phyloP scores from a whole-genome alignment of 2,113 vertebrate species.

The Galbula dea region DNA sequence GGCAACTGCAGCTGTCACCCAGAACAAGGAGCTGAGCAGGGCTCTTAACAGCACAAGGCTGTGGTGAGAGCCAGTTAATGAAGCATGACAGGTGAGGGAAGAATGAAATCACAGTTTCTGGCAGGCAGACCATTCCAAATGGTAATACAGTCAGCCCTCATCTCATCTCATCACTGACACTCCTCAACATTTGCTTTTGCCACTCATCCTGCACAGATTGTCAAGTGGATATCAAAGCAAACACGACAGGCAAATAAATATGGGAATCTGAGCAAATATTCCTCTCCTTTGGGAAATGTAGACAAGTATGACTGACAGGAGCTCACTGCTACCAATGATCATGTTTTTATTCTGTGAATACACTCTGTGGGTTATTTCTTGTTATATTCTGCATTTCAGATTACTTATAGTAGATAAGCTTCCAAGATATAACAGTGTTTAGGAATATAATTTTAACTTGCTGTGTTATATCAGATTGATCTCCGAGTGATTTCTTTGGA shows the following conservation, averaged over 20 bases:
- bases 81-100: conserved; percentile 25
- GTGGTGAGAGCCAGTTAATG: not conserved
- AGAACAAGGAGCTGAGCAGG: not conserved
- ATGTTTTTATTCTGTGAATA: not conserved
- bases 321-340: not conserved
- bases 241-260: conserved; percentile 61
- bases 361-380: not conserved
- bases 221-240: conserved; percentile 62
- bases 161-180: not conserved
- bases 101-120: not conserved
- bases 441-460: not conserved
- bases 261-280: conserved; percentile 5
- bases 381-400: not conserved
- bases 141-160: conserved; percentile 44
- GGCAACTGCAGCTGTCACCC: not conserved
- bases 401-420: not conserved
- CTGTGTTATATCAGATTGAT: not conserved
- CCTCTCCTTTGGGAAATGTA: not conserved
- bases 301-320: not conserved
- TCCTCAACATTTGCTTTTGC: conserved; percentile 13
- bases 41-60: not conserved
- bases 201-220: conserved; percentile 7
- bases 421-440: not conserved
- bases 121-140: conserved; percentile 50
- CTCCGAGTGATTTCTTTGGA: not conserved